Base-by-base conservation (phyloP, 2,888 invertebrate genomes). In the Andricus quercusramuli region DNA sequence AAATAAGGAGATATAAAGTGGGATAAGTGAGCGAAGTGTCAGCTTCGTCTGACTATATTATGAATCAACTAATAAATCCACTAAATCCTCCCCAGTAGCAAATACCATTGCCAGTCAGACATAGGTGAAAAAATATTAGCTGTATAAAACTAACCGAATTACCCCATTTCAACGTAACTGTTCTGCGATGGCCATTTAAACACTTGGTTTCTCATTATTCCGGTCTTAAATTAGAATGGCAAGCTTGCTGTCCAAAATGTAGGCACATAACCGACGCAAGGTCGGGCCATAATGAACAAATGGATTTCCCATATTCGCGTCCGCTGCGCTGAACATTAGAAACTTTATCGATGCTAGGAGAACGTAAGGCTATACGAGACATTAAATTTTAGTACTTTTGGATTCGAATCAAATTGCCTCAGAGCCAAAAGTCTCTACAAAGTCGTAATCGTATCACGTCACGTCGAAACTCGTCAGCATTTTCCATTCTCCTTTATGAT, bases 401-500 rank as follows among this genome's bases (percentile, higher is more conserved):
- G 62, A 62, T 25, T 62, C 25, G 62, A 25, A 62, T 62, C 62
- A 62, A 62, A 62, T 25, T 62, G 25, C 62, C 62, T 25, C 15
- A 22, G 25, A 62, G 13, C 62, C 25, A 62, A 62, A 62, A 62
- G 62, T 62, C 25, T 5, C 62, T 62, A 62, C 62, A 62, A 62
- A 62, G 25, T 25, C 62, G 15, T 62, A 62, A 62, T 62, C 25
- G 62, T 62, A 62, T 62, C 62, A 62, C 25, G 6, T 62, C 22
- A 62, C 62, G 25, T 62, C 62, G 62, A 62, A 62, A 22, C 15
- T 62, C 62, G 62, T 62, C 62, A 62, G 62, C 62, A 22, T 62
- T 62, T 62, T 62, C 4, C 62, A 25, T 62, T 25, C 62, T 15
- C 22, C 25, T 25, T 62, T 25, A 62, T 25, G 13, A 15, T 15